Percentiles rank a stretch among this genome's conserved stretches.
Conservation (phyloP, 2,888 invertebrate genomes). For the Dryobotodes eremita region DNA sequence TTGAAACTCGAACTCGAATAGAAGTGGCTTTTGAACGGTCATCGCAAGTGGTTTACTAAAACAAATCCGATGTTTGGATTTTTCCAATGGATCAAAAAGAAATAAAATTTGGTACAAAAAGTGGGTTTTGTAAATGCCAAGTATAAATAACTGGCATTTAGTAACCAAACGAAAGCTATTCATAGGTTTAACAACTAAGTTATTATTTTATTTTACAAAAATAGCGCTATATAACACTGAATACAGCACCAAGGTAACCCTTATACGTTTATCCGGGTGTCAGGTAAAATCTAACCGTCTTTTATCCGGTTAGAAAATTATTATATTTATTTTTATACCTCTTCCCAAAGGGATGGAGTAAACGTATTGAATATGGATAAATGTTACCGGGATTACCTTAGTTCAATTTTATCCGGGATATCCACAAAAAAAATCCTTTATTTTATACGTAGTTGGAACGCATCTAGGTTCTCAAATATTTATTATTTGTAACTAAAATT, state of each 20-base stretch:
- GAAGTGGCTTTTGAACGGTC: neutral
- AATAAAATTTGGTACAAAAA: neutral
- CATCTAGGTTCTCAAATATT: no score
- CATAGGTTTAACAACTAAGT: neutral
- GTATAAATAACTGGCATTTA: neutral
- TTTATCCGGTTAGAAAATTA: neutral
- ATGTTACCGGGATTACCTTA: neutral
- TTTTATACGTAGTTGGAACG: no score
- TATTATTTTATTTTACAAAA: neutral
- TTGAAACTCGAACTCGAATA: constrained; percentile 19
- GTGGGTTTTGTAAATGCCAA: neutral
- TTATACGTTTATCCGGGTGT: neutral
- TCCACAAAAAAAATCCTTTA: no score
- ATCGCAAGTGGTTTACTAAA: neutral
- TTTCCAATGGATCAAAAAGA: neutral
- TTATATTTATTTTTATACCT: constrained; percentile 15
- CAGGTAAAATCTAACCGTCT: neutral
- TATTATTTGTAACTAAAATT: no score
- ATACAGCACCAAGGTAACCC: neutral
- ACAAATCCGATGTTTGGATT: neutral
- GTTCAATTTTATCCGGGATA: neutral
- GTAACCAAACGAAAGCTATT: neutral
- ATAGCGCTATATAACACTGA: neutral
- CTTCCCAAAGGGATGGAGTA: neutral
- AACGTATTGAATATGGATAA: neutral